Evolutionary conservation across 2,113 vertebrate species (phyloP).

Genomic region (Tetraodon nigroviridis): DNA sequence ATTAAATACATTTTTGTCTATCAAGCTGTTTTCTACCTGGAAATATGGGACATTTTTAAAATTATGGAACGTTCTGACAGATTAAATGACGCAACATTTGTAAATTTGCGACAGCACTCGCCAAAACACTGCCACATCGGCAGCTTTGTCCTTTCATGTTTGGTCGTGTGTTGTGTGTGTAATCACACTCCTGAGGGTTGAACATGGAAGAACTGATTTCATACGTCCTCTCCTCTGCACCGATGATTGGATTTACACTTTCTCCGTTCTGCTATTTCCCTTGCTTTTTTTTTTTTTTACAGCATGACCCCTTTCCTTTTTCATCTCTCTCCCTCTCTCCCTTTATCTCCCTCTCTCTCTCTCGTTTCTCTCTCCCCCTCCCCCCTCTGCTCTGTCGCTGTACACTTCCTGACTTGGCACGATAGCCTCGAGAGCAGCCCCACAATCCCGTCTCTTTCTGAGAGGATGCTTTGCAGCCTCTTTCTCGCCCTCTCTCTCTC

Average conservation of each 20-base stretch:
- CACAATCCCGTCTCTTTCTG: conserved; percentile 51
- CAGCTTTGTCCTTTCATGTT: not conserved
- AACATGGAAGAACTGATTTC: conserved; percentile 8
- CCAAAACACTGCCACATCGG: not conserved
- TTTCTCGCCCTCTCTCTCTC: conserved; percentile 17
- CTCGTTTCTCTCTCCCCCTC: not conserved
- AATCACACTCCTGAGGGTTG: not conserved
- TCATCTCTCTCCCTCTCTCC: not conserved
- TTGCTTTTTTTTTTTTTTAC: conserved; percentile 21
- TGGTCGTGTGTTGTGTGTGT: not conserved
- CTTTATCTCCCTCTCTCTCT: not conserved
- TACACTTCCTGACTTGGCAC: conserved; percentile 69
- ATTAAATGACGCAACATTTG: not conserved
- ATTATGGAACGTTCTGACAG: not conserved
- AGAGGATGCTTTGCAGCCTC: conserved; percentile 51
- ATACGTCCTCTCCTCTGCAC: conserved; percentile 25
- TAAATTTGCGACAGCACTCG: not conserved
- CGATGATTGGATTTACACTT: conserved; percentile 47
- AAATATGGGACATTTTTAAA: not conserved
- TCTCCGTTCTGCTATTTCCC: conserved; percentile 24
- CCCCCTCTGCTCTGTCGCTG: conserved; percentile 38
- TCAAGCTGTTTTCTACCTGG: too few species aligned
- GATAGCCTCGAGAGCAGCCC: conserved; percentile 70
- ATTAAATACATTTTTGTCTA: too few species aligned
- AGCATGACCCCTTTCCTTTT: not conserved